Evolutionary conservation across 2,888 invertebrate species (phyloP), one percentile per base, ranked within the genome.

Genomic region (Augiades crinisus): DNA sequence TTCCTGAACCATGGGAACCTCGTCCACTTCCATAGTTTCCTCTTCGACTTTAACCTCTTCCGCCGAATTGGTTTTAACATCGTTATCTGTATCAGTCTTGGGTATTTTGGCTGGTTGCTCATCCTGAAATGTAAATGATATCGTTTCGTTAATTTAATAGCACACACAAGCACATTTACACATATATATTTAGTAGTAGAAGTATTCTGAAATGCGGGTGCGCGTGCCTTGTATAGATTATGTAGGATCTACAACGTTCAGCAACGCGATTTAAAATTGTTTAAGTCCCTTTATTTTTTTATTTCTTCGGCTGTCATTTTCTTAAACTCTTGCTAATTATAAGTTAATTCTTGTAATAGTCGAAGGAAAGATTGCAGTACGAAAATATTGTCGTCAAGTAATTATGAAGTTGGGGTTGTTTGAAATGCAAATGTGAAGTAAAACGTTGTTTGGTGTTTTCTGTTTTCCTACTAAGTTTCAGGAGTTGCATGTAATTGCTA

Each of bases 71-170:
- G 72, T 62, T 62, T 81, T 82, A 27, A 78, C 73, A 57, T 78
- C 78, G 31, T 63, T 66, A 61, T 74, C 80, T 7, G 65, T 58
- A 58, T 87, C 87, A 57, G 90, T 91, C 73, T 92, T 92, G 14
- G 89, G 78, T 37, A 92, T 71, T 78, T 92, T 92, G 17, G 91
- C 75, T 16, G 92, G 92, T 59, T 87, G 74, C 50, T 81, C 81
- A 33, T 72, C 70, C 64, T 83, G 78, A 54, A 83, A 61, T 16
- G 5, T 30, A n/a, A 27, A 27, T n/a, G n/a, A n/a, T n/a, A n/a
- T n/a, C n/a, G n/a, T n/a, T n/a, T n/a, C n/a, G n/a, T n/a, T n/a
- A n/a, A n/a, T n/a, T n/a, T n/a, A n/a, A n/a, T n/a, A n/a, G n/a
- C n/a, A n/a, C n/a, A n/a, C n/a, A n/a, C n/a, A n/a, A n/a, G n/a